Evolutionary conservation across 1,140 invertebrate species (phyloP).

Genomic region (Agraylea sexmaculata): DNA sequence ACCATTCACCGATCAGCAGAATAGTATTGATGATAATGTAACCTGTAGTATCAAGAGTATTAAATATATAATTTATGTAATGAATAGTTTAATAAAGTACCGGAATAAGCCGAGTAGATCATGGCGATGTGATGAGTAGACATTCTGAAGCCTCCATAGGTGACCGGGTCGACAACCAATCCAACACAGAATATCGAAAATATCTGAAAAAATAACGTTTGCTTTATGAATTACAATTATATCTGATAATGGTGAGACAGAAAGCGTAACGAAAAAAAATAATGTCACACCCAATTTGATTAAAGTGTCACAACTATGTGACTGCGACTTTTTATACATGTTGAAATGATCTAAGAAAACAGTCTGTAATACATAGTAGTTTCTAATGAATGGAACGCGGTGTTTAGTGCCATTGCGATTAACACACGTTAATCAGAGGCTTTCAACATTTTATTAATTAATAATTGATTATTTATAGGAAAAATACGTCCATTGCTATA

Average conservation of each 20-base stretch:
- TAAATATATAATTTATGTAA: not conserved
- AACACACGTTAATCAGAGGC: too few species aligned
- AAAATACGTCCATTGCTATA: too few species aligned
- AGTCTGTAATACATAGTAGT: too few species aligned
- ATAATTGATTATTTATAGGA: too few species aligned
- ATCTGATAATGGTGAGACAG: not conserved
- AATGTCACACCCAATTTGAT: not conserved
- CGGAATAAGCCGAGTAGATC: constrained; percentile 42
- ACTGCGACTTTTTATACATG: too few species aligned
- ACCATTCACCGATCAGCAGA: constrained; percentile 43
- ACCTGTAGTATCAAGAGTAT: constrained; percentile 23
- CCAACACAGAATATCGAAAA: constrained; percentile 40
- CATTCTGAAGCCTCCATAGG: constrained; percentile 30
- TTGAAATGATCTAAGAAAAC: too few species aligned
- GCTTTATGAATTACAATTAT: constrained; percentile 1
- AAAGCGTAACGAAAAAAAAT: not conserved
- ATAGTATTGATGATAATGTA: constrained; percentile 53
- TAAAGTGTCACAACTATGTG: too few species aligned
- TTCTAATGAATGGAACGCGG: too few species aligned
- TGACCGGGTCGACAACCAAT: constrained; percentile 43
- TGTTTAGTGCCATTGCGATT: too few species aligned
- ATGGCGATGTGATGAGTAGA: constrained; percentile 43
- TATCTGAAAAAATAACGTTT: constrained; percentile 26
- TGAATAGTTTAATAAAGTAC: constrained; percentile 17
- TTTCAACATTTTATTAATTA: too few species aligned